Percentiles rank a stretch among this genome's conserved stretches.
These are phyloP conservation scores for Phaethon lepturus DNA, from an alignment of 2,113 vertebrate genomes.

Conservation along the genomic window DNA sequence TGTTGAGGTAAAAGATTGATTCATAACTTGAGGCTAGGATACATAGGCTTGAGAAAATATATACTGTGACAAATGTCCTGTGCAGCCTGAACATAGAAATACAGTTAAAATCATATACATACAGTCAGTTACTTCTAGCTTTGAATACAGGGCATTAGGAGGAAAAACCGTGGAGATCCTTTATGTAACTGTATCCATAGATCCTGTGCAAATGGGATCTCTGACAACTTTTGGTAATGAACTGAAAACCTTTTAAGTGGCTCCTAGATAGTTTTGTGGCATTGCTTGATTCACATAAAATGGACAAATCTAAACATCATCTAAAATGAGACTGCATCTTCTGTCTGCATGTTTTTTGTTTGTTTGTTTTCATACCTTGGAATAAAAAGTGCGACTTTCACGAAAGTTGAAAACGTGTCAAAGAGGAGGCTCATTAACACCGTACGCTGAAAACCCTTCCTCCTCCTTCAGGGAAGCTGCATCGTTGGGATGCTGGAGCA, in stretches of 20 bases:
- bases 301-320: background rate
- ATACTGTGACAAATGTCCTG: background rate
- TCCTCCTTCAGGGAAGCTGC: background rate
- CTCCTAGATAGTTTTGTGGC: background rate
- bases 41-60: background rate
- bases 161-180: background rate
- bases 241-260: background rate
- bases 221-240: background rate
- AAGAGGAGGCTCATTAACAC: background rate
- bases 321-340: background rate
- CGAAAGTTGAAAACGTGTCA: background rate
- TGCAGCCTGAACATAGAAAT: background rate
- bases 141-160: background rate
- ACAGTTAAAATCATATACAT: background rate
- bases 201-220: background rate
- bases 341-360: background rate
- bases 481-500: background rate
- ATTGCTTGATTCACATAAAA: background rate
- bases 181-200: background rate
- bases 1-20: background rate
- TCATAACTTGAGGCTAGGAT: background rate
- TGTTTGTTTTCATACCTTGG: background rate
- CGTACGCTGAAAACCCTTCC: background rate
- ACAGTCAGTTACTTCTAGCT: background rate
- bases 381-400: no score